Conservation (phyloP, 2,113 vertebrate species). For the Eonycteris spelaea region DNA sequence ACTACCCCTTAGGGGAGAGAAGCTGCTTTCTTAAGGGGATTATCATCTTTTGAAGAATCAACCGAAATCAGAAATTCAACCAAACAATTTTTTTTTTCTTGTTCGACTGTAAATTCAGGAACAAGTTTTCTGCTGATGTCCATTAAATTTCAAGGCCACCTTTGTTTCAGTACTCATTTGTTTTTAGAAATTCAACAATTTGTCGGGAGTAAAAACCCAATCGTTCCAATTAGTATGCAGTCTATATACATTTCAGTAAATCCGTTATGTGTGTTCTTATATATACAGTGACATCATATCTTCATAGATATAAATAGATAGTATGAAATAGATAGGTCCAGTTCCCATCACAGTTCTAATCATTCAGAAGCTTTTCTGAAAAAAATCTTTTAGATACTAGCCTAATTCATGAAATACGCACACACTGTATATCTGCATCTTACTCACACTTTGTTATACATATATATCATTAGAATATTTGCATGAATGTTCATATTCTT, state of each 20-base stretch:
- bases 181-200: background rate
- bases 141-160: slow-evolving; percentile 18
- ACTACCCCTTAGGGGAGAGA: background rate
- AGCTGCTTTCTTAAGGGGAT: background rate
- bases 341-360: background rate
- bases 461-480: slow-evolving; percentile 62
- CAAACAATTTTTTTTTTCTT: background rate
- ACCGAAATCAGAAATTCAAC: background rate
- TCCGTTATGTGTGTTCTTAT: background rate
- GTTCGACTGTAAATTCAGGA: slow-evolving; percentile 7
- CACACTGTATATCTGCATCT: background rate
- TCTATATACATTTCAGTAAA: background rate
- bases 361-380: background rate
- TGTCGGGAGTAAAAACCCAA: slow-evolving; percentile 13
- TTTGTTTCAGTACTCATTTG: background rate
- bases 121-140: background rate
- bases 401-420: background rate
- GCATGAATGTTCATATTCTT: slow-evolving; percentile 54
- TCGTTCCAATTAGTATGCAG: background rate
- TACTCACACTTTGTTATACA: slow-evolving; percentile 22
- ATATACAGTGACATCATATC: background rate
- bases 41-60: background rate
- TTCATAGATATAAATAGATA: background rate
- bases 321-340: background rate
- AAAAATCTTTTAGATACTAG: background rate